Percentiles rank a stretch among this genome's conserved stretches.
Conservation (phyloP, 2,888 invertebrate genomes). For the Odontothrips loti region DNA sequence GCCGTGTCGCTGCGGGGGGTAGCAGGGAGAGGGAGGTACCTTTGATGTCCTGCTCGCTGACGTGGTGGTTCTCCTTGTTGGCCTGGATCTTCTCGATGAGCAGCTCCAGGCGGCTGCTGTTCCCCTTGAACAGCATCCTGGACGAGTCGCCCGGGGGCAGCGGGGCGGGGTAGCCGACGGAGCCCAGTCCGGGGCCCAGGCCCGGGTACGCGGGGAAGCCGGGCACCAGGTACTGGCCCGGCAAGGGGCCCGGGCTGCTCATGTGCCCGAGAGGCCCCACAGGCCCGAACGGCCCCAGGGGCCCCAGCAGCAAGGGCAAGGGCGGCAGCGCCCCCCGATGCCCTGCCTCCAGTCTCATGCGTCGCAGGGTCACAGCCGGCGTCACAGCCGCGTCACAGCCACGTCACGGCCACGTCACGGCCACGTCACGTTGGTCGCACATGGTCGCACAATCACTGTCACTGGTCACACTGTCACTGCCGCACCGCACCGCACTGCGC, state of each 20-base stretch:
- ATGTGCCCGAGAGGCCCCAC: not conserved
- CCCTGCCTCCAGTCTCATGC: not conserved
- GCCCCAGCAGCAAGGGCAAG: too few species aligned
- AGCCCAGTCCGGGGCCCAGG: not conserved
- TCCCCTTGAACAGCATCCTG: conserved; percentile 77
- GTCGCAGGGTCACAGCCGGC: not conserved
- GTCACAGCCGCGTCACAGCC: not conserved
- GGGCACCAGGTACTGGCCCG: conserved; percentile 28
- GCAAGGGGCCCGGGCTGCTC: conserved; percentile 29
- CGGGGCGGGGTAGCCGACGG: not conserved
- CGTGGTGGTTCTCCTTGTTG: conserved; percentile 63
- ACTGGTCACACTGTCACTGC: conserved; percentile 37
- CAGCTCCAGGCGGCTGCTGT: conserved; percentile 76
- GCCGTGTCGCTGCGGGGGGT: too few species aligned
- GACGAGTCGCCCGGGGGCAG: conserved; percentile 29
- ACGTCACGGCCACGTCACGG: not conserved
- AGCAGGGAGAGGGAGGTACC: conserved; percentile 27
- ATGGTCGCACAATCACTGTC: not conserved
- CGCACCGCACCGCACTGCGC: conserved; percentile 38
- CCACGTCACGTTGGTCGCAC: not conserved
- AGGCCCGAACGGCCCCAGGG: conserved; percentile 29
- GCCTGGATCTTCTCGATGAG: conserved; percentile 84
- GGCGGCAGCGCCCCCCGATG: not conserved
- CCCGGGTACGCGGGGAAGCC: not conserved
- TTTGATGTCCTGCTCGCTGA: conserved; percentile 37